Conservation (phyloP, 2,888 invertebrate species). For the Drosophila paramelanica region DNA sequence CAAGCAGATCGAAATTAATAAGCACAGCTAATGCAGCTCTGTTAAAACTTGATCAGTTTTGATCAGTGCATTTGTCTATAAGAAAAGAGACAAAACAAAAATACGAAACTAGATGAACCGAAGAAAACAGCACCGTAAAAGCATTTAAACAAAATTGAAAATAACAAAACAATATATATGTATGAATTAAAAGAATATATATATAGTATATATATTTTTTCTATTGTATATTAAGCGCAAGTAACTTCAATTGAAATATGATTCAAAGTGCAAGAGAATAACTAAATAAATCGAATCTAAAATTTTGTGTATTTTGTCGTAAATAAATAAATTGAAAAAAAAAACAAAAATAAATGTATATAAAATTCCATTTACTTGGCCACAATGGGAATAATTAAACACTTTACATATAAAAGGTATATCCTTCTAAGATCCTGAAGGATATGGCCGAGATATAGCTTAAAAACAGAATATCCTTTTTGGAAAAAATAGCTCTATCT, state of each 20-base stretch:
- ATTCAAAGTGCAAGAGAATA: constrained; percentile 47
- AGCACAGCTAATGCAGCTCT: constrained; percentile 6
- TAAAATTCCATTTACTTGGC: too few species aligned
- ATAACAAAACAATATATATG: constrained; percentile 28
- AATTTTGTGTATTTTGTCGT: constrained; percentile 78
- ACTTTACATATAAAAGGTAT: too few species aligned
- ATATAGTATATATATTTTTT: constrained; percentile 49
- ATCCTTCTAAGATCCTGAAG: too few species aligned
- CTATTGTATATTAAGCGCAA: constrained; percentile 67
- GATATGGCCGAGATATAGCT: too few species aligned
- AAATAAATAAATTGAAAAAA: constrained; percentile 70
- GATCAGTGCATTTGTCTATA: constrained; percentile 14
- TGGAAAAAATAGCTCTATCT: too few species aligned
- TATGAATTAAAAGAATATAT: constrained; percentile 26
- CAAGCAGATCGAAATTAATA: constrained; percentile 1
- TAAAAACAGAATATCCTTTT: too few species aligned
- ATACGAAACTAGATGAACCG: constrained; percentile 11
- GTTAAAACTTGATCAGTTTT: constrained; percentile 9
- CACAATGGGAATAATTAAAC: too few species aligned
- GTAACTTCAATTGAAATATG: constrained; percentile 54
- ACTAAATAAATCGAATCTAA: constrained; percentile 67
- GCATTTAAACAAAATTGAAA: constrained; percentile 42
- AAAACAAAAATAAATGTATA: constrained; percentile 10
- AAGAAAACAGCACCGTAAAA: constrained; percentile 19
- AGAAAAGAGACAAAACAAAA: background rate